Percentiles rank a stretch among this genome's conserved stretches.
Conservation (phyloP, 2,888 invertebrate species). For the Thecocarcelia acutangulata region DNA sequence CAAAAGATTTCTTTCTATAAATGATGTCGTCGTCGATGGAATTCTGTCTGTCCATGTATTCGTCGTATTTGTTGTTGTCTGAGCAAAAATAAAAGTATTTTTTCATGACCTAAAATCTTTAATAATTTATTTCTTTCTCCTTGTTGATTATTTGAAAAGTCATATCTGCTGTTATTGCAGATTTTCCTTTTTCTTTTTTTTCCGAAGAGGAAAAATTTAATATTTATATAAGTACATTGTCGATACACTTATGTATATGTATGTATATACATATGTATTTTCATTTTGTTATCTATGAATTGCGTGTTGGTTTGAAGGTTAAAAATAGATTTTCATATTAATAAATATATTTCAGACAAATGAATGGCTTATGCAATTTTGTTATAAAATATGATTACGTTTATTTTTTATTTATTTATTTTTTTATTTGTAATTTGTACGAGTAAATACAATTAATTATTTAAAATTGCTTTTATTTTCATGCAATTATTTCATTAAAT, state of each 20-base stretch:
- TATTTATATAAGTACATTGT: no score
- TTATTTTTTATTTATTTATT: neutral
- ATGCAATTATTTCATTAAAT: slow-evolving; percentile 23
- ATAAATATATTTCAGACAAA: slow-evolving; percentile 45
- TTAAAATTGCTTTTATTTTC: neutral
- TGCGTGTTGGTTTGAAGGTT: slow-evolving; percentile 60
- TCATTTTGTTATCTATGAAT: slow-evolving; percentile 46
- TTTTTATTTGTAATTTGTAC: neutral
- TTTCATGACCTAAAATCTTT: slow-evolving; percentile 27
- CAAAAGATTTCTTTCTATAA: slow-evolving; percentile 15
- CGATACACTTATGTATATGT: no score
- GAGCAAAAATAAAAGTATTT: slow-evolving; percentile 22
- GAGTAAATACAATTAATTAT: neutral
- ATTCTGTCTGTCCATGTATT: slow-evolving; percentile 16
- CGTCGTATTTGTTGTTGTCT: neutral
- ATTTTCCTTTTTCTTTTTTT: neutral
- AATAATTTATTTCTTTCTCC: slow-evolving; percentile 43
- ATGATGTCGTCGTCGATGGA: slow-evolving; percentile 30
- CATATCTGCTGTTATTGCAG: slow-evolving; percentile 35
- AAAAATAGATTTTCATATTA: slow-evolving; percentile 55
- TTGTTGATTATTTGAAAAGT: slow-evolving; percentile 41
- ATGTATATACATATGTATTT: neutral
- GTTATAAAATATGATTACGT: neutral
- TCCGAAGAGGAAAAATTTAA: neutral
- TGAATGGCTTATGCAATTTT: slow-evolving; percentile 48